phyloP scores from a whole-genome alignment of 2,888 invertebrate genomes.

The Orgyia antiqua region DNA sequence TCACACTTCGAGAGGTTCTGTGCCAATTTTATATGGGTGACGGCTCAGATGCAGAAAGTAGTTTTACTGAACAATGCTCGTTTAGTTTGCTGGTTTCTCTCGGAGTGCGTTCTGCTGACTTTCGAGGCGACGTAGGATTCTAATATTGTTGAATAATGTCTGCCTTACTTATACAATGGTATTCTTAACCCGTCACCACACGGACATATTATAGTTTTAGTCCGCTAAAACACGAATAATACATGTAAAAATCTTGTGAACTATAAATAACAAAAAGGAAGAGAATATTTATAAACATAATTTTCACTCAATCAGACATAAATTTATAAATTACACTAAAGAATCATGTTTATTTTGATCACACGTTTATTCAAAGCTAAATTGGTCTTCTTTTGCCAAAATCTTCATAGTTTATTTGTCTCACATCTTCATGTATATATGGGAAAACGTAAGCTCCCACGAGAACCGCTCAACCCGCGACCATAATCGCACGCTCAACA shows the following conservation, averaged over 20 bases:
- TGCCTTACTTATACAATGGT: too few relatives aligned
- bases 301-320: neutral
- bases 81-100: too few relatives aligned
- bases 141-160: too few relatives aligned
- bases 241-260: slow-evolving; percentile 11
- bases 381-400: slow-evolving; percentile 18
- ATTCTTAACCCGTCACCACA: too few relatives aligned
- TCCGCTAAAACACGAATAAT: slow-evolving; percentile 3
- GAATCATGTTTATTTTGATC: slow-evolving; percentile 1
- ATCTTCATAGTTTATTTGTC: slow-evolving; percentile 22
- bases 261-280: too few relatives aligned
- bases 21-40: too few relatives aligned
- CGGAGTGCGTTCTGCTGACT: too few relatives aligned
- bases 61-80: too few relatives aligned
- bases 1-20: too few relatives aligned
- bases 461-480: slow-evolving; percentile 18
- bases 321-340: neutral
- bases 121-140: too few relatives aligned
- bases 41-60: too few relatives aligned
- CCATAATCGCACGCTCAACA: slow-evolving; percentile 27
- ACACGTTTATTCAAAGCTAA: slow-evolving; percentile 3
- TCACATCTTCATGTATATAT: slow-evolving; percentile 24
- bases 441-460: slow-evolving; percentile 28
- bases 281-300: neutral
- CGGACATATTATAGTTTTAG: too few relatives aligned